Evolutionary conservation across 1,140 invertebrate species (phyloP).

Genomic region (Lycorma delicatula): DNA sequence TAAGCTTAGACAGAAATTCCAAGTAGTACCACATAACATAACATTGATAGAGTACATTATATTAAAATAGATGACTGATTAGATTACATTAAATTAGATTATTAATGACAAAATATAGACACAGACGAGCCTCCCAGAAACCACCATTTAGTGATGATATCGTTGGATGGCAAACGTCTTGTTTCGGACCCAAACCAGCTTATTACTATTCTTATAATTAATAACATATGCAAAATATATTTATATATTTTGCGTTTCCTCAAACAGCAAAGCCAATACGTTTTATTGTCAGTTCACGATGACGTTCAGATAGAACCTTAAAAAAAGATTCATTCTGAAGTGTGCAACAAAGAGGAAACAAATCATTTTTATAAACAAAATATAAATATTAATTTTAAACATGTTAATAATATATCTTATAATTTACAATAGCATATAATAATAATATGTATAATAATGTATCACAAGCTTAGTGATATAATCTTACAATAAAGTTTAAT

Average conservation of each 20-base stretch:
- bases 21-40: slow-evolving; percentile 13
- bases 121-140: slow-evolving; percentile 18
- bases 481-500: too few species aligned
- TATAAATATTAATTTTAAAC: too few species aligned
- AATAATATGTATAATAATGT: too few species aligned
- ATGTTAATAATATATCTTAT: too few species aligned
- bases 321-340: neutral
- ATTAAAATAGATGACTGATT: too few species aligned
- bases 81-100: too few species aligned
- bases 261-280: slow-evolving; percentile 3
- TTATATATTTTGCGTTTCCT: slow-evolving; percentile 4
- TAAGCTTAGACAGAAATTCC: slow-evolving; percentile 18
- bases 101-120: slow-evolving; percentile 5
- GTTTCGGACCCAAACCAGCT: slow-evolving; percentile 25
- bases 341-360: neutral
- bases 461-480: too few species aligned
- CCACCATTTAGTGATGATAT: slow-evolving; percentile 6
- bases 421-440: too few species aligned
- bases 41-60: slow-evolving; percentile 13
- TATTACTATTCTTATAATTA: slow-evolving; percentile 15
- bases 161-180: slow-evolving; percentile 17
- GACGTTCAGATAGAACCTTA: neutral
- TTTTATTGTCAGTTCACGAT: slow-evolving; percentile 21
- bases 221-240: too few species aligned
- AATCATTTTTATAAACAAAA: slow-evolving; percentile 3